phyloP scores from a whole-genome alignment of 2,888 invertebrate genomes.

The Spilosoma lubricipeda region DNA sequence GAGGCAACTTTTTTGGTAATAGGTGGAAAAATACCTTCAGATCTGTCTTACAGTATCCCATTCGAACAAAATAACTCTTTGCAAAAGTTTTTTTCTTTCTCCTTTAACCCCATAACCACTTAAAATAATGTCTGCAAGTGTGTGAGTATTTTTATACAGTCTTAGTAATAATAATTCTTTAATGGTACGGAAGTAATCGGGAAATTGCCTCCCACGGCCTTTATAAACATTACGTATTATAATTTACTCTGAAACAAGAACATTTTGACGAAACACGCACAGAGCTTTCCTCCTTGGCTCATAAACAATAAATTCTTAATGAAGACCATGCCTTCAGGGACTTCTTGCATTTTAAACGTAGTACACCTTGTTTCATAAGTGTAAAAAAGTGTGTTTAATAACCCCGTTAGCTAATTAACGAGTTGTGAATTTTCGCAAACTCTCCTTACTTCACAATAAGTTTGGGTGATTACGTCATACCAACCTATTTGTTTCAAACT shows the following conservation, averaged over 20 bases:
- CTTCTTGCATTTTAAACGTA: constrained; percentile 31
- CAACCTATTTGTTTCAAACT: constrained; percentile 49
- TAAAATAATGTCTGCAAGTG: not conserved
- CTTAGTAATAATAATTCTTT: not conserved
- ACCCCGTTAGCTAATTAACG: constrained; percentile 47
- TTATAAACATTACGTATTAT: constrained; percentile 3
- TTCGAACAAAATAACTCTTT: not conserved
- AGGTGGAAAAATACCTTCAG: not conserved
- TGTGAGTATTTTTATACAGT: not conserved
- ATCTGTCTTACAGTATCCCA: no score
- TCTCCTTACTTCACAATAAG: constrained; percentile 51
- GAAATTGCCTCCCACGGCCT: not conserved
- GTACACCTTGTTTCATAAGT: constrained; percentile 33
- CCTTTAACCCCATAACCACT: not conserved
- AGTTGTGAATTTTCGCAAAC: constrained; percentile 41
- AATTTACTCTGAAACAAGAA: constrained; percentile 7
- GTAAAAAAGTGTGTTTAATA: constrained; percentile 33
- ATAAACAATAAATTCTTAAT: constrained; percentile 29
- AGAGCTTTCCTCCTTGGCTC: constrained; percentile 15
- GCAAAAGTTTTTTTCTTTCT: not conserved
- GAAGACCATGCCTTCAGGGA: constrained; percentile 39
- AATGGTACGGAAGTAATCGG: constrained; percentile 3
- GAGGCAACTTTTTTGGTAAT: not conserved
- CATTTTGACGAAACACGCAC: constrained; percentile 1
- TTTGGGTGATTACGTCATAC: constrained; percentile 48